Conservation (phyloP, 2,797 vertebrate genomes). For the Halcyon leucocephala region DNA sequence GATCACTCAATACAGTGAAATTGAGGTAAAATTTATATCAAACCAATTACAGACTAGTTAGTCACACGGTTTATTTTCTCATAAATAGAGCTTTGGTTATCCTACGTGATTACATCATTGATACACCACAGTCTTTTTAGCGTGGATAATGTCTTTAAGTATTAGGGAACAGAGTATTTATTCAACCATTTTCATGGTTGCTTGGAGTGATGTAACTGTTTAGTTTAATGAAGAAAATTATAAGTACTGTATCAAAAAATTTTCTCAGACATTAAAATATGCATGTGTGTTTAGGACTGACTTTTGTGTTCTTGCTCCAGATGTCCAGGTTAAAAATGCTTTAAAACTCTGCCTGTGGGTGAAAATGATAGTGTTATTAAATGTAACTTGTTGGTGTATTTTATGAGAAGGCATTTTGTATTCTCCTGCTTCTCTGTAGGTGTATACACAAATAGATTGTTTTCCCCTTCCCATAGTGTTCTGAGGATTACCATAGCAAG, state of each 20-base stretch:
- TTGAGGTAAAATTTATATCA: not conserved
- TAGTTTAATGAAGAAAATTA: not conserved
- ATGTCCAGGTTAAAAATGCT: not conserved
- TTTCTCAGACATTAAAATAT: not conserved
- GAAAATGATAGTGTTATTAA: not conserved
- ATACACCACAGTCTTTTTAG: not conserved
- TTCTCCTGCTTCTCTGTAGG: not conserved
- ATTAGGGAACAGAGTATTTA: not conserved
- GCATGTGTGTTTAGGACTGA: not conserved
- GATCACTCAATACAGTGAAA: not conserved
- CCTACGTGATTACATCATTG: not conserved
- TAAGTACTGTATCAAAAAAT: not conserved
- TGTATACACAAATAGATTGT: not conserved
- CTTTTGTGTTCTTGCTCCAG: not conserved
- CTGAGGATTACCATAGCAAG: not conserved
- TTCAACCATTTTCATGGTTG: not conserved
- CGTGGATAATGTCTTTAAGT: not conserved
- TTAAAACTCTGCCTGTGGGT: not conserved
- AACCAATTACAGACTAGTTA: not conserved
- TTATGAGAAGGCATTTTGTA: not conserved
- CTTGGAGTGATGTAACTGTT: not conserved
- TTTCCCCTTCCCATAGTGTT: not conserved
- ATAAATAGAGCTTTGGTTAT: not conserved
- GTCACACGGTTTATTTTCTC: not conserved
- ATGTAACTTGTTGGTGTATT: not conserved